Base-by-base conservation (phyloP, 1,140 invertebrate genomes). In the Kradibia gibbosae region DNA sequence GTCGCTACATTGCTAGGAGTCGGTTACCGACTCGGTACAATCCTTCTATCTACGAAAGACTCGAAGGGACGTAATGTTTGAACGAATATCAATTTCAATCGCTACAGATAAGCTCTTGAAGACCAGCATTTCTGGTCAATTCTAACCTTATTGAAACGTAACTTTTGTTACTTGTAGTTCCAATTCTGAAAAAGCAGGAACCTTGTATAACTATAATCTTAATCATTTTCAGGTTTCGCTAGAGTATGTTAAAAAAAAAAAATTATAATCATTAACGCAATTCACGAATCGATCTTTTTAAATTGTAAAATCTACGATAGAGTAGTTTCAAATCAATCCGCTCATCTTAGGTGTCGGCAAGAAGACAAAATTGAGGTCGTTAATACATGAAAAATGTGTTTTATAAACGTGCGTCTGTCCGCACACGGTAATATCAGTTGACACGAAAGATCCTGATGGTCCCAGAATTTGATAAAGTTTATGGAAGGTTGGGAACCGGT, bases 121-220 rank as follows among this genome's bases (percentile, higher is more conserved):
- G n/a, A n/a, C n/a, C n/a, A n/a, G n/a, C n/a, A n/a, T 39, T 13
- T 1, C 17, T 48, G 39, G 36, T 57, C 53, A 15, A 22, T 25
- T n/a, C 31, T 31, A 15, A 70, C 13, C 3, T 20, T n/a, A 39
- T 48, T 15, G 42, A 17, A 67, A 57, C 36, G 50, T 8, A 10
- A 11, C 36, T 50, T 60, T 73, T 25, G 2, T 80, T 22, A 28
- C 65, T 71, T 79, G 55, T 48, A 55, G 72, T 67, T 72, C 62
- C 28, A 70, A 60, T 73, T 45, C 39, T 3, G 50, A 72, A 55
- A 17, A n/a, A n/a, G n/a, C n/a, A n/a, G n/a, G n/a, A n/a, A n/a
- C n/a, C n/a, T n/a, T n/a, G n/a, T n/a, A n/a, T n/a, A n/a, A n/a
- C n/a, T n/a, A n/a, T n/a, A n/a, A n/a, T n/a, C n/a, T n/a, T n/a